Evolutionary conservation across 2,888 invertebrate species (phyloP).

Genomic region (Petrolisthes manimaculis): DNA sequence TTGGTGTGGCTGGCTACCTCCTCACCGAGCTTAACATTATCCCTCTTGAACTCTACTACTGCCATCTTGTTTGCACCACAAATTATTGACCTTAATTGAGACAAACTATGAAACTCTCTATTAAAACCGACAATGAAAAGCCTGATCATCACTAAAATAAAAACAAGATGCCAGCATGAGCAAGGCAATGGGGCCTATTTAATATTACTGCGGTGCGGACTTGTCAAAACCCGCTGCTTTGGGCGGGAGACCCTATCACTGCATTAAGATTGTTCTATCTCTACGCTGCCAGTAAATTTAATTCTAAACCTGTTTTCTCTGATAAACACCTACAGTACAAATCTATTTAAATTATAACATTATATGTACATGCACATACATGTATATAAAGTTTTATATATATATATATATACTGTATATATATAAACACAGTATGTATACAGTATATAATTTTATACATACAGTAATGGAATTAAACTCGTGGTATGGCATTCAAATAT

Average conservation of each 20-base stretch:
- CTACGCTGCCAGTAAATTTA: conserved; percentile 18
- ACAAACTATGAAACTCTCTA: conserved; percentile 29
- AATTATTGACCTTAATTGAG: conserved; percentile 34
- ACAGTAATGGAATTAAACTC: background rate
- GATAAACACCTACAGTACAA: background rate
- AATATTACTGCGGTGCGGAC: conserved; percentile 60
- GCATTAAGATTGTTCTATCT: conserved; percentile 10
- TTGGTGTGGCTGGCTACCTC: conserved; percentile 65
- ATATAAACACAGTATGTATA: too few species aligned
- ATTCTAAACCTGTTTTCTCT: background rate
- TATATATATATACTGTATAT: background rate
- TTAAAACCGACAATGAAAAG: conserved; percentile 42
- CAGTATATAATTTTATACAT: too few species aligned
- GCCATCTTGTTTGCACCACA: conserved; percentile 57
- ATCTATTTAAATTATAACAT: background rate
- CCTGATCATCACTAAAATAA: conserved; percentile 37
- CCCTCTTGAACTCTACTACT: conserved; percentile 61
- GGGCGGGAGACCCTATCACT: conserved; percentile 36
- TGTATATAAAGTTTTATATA: conserved; percentile 10
- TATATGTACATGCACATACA: conserved; percentile 16
- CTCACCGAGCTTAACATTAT: conserved; percentile 59
- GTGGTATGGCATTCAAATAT: conserved; percentile 1
- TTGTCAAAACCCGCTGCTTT: conserved; percentile 36
- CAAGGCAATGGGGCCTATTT: conserved; percentile 62
- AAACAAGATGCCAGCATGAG: conserved; percentile 62